A percentile compares a stretch with the other conserved stretches of the same genome.
phyloP scores from a whole-genome alignment of 1,140 invertebrate genomes.

The Glossosoma conforme region DNA sequence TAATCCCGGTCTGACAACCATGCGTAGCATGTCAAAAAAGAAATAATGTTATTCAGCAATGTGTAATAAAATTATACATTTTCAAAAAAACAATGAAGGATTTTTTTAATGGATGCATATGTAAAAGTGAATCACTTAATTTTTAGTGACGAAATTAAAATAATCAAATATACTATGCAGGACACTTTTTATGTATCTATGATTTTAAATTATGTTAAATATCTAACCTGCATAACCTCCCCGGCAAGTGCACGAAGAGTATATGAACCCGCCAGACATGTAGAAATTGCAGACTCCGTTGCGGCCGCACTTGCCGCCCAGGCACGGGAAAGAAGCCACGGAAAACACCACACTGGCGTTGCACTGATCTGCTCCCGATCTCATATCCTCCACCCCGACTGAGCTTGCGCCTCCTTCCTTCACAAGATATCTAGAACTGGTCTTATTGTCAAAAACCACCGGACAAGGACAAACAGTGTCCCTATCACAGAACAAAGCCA shows the following conservation, averaged over 20 bases:
- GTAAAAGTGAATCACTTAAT: too few species aligned
- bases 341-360: constrained; percentile 54
- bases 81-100: too few species aligned
- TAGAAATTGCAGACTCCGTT: constrained; percentile 66
- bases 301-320: constrained; percentile 59
- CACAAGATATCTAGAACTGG: constrained; percentile 42
- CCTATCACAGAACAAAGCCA: constrained; percentile 57
- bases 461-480: constrained; percentile 43
- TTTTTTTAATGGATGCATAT: too few species aligned
- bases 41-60: too few species aligned
- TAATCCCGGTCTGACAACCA: too few species aligned
- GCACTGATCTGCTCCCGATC: constrained; percentile 34
- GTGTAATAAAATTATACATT: too few species aligned
- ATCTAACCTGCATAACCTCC: constrained; percentile 61
- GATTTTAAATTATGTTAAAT: too few species aligned
- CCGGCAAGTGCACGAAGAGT: constrained; percentile 67
- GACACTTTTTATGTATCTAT: too few species aligned
- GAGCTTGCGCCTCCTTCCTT: constrained; percentile 30
- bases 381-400: constrained; percentile 26
- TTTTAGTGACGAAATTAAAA: too few species aligned
- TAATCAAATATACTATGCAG: too few species aligned
- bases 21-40: too few species aligned
- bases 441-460: constrained; percentile 36
- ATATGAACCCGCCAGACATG: constrained; percentile 70
- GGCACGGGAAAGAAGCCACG: constrained; percentile 61